These are phyloP conservation scores for Cryptoleucopteryx plumbea DNA, from an alignment of 2,113 vertebrate genomes.

Conservation along the genomic window DNA sequence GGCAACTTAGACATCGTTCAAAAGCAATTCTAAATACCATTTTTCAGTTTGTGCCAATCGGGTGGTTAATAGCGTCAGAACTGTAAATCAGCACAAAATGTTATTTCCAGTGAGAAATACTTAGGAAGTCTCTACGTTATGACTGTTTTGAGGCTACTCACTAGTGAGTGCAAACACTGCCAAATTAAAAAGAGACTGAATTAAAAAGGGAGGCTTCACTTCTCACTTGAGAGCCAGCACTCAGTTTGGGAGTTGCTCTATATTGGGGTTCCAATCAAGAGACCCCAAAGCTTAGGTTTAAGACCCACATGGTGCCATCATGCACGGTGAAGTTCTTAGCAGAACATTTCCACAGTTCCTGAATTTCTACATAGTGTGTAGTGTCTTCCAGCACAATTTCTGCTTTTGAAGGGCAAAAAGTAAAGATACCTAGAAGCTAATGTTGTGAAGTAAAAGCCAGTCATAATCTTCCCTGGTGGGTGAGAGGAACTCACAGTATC, in stretches of 20 bases:
- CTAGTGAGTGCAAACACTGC: rapidly evolving
- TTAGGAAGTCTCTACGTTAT: neutral
- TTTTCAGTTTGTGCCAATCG: neutral
- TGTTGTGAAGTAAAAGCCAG: neutral
- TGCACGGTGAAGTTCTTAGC: neutral
- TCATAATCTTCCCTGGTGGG: neutral
- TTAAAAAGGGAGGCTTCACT: neutral
- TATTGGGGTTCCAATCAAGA: neutral
- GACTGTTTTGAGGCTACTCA: neutral
- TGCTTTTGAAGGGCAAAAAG: neutral
- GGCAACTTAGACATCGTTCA: neutral
- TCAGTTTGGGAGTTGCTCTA: neutral
- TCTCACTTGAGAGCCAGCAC: neutral
- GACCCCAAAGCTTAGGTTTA: neutral
- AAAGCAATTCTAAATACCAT: neutral
- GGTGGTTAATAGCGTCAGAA: neutral
- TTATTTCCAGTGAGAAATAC: neutral
- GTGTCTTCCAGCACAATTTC: neutral
- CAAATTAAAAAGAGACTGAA: neutral
- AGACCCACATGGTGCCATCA: neutral
- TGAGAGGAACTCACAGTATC: neutral
- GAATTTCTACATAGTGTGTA: neutral
- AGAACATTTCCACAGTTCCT: neutral
- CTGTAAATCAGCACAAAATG: neutral
- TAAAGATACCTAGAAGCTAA: neutral